Percentiles rank a stretch among this genome's conserved stretches.
Conservation (phyloP, 2,113 vertebrate species). For the Dunckerocampus dactyliophorus region DNA sequence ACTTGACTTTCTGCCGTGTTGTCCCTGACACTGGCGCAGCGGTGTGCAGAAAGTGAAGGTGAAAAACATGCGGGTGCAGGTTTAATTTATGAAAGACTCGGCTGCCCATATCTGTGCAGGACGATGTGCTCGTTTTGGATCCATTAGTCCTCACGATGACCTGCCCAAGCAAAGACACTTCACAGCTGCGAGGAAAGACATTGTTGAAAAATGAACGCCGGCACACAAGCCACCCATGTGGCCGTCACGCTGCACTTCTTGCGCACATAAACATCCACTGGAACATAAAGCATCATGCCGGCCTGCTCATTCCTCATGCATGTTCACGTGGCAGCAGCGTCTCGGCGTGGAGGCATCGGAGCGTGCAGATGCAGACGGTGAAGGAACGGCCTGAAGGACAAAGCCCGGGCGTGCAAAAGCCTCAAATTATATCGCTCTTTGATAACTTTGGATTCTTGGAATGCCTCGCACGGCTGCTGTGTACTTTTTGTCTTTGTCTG, state of each 20-base stretch:
- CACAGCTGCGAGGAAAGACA: background rate
- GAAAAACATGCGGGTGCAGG: no score
- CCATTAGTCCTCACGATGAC: background rate
- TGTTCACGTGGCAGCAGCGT: background rate
- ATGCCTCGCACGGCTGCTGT: conserved; percentile 66
- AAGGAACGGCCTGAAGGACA: conserved; percentile 31
- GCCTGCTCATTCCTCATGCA: background rate
- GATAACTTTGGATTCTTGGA: conserved; percentile 70
- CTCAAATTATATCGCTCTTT: conserved; percentile 69
- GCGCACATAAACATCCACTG: background rate
- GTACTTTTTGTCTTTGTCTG: conserved; percentile 73
- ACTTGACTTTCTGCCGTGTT: no score
- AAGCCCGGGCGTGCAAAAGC: conserved; percentile 50
- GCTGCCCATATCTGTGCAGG: background rate
- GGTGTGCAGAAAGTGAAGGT: no score
- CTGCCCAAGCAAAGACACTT: background rate
- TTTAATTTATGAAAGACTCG: no score
- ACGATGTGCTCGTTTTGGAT: background rate
- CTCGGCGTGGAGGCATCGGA: background rate
- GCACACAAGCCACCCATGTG: background rate
- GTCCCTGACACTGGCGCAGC: no score
- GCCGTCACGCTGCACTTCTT: background rate
- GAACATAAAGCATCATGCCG: background rate
- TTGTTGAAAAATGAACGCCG: background rate
- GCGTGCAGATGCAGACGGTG: conserved; percentile 5